Evolutionary conservation across 2,888 invertebrate species (phyloP).

Genomic region (Mellilla xanthometata): DNA sequence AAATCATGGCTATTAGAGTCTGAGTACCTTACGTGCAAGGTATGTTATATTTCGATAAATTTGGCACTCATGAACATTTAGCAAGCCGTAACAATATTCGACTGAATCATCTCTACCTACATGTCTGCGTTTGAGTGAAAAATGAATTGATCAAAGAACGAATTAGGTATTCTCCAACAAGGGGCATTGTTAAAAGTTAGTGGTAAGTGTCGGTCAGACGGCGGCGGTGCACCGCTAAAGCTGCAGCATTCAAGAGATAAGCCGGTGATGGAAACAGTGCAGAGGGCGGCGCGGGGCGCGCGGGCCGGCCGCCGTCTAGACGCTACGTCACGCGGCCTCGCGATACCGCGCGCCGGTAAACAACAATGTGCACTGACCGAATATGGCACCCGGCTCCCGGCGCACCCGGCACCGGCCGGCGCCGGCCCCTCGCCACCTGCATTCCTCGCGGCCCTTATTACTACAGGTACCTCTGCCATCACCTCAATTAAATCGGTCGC

Average conservation of each 20-base stretch:
- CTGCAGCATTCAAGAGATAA: conserved; percentile 77
- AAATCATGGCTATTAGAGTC: too few relatives aligned
- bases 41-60: too few relatives aligned
- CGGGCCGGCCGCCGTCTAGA: conserved; percentile 67
- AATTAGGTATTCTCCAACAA: too few relatives aligned
- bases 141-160: too few relatives aligned
- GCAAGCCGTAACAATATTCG: too few relatives aligned
- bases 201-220: conserved; percentile 31
- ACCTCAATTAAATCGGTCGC: too few relatives aligned
- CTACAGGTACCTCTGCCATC: background rate
- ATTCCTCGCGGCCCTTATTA: background rate
- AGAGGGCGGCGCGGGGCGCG: conserved; percentile 41
- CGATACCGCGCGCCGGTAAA: conserved; percentile 81
- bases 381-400: conserved; percentile 73
- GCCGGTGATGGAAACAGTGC: conserved; percentile 77
- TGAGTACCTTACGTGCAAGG: too few relatives aligned
- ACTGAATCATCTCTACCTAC: too few relatives aligned
- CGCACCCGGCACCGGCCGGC: conserved; percentile 37
- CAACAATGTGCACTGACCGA: conserved; percentile 82
- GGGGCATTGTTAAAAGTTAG: too few relatives aligned
- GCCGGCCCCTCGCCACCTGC: conserved; percentile 20
- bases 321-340: conserved; percentile 84
- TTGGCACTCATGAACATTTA: too few relatives aligned
- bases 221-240: conserved; percentile 52
- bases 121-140: too few relatives aligned